phyloP scores from a whole-genome alignment of 1,140 invertebrate species.

The Cydia fagiglandana region DNA sequence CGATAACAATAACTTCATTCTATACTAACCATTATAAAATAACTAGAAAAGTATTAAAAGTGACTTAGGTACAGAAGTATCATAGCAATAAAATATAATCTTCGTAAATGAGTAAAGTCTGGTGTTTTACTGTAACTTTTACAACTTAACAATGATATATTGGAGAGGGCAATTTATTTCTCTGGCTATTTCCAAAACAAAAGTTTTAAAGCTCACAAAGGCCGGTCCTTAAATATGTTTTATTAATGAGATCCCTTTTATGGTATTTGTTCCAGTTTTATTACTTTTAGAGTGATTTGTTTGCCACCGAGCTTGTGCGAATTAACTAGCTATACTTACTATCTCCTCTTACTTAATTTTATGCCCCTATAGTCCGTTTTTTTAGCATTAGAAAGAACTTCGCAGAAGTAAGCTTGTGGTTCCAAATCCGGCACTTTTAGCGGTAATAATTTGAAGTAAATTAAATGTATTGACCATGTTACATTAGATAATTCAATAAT shows the following conservation, averaged over 20 bases:
- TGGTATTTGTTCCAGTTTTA: constrained; percentile 29
- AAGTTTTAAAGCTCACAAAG: constrained; percentile 25
- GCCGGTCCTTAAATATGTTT: constrained; percentile 22
- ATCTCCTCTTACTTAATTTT: too few species aligned
- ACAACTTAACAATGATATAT: constrained; percentile 24
- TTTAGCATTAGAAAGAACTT: too few species aligned
- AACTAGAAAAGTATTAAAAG: too few species aligned
- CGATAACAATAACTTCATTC: background rate
- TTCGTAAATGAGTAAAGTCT: background rate
- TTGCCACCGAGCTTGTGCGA: background rate
- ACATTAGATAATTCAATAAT: too few species aligned
- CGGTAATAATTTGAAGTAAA: too few species aligned
- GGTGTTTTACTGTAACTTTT: background rate
- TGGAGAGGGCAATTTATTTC: constrained; percentile 26
- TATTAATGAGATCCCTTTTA: constrained; percentile 32
- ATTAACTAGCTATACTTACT: background rate
- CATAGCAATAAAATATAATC: background rate
- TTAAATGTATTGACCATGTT: too few species aligned
- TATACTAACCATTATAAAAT: background rate
- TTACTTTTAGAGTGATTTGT: constrained; percentile 29
- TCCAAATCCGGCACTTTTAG: too few species aligned
- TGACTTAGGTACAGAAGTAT: too few species aligned
- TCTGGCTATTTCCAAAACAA: constrained; percentile 29
- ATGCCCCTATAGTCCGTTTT: too few species aligned
- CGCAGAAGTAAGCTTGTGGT: too few species aligned